Evolutionary conservation across 1,140 invertebrate species (phyloP).

Genomic region (Aricia agestis): DNA sequence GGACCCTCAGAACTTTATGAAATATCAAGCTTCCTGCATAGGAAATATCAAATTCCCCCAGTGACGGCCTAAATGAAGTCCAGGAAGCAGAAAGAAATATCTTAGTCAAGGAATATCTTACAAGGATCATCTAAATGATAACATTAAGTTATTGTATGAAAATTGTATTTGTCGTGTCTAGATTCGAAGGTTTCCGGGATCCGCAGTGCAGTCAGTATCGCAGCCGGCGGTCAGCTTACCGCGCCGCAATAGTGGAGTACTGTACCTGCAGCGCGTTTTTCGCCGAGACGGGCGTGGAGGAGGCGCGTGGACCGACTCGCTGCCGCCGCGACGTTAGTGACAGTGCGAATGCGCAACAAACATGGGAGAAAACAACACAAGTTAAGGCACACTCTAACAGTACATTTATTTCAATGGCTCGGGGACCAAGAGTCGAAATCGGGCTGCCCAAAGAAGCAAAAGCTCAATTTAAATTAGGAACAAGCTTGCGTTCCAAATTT

Average conservation of each 20-base stretch:
- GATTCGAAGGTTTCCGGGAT: not conserved
- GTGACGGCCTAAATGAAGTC: no score
- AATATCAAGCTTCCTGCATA: no score
- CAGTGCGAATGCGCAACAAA: conserved; percentile 64
- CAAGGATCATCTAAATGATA: no score
- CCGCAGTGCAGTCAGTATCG: not conserved
- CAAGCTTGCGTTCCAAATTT: no score
- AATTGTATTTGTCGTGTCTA: not conserved
- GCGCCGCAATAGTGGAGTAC: conserved; percentile 66
- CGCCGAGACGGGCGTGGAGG: conserved; percentile 73
- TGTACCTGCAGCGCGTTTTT: conserved; percentile 76
- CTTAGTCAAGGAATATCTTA: no score
- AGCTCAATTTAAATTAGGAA: no score
- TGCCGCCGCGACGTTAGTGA: conserved; percentile 67
- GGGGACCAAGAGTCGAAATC: not conserved
- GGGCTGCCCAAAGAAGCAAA: no score
- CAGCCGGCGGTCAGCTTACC: conserved; percentile 37
- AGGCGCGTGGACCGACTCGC: conserved; percentile 67
- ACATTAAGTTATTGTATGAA: no score
- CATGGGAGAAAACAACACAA: conserved; percentile 66
- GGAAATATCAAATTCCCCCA: no score
- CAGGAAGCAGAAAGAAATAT: no score
- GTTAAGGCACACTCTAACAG: conserved; percentile 54
- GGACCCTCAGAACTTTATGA: no score
- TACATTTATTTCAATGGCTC: conserved; percentile 22